Base-by-base conservation (phyloP, 2,888 invertebrate species). In the Hydropsyche betteni region DNA sequence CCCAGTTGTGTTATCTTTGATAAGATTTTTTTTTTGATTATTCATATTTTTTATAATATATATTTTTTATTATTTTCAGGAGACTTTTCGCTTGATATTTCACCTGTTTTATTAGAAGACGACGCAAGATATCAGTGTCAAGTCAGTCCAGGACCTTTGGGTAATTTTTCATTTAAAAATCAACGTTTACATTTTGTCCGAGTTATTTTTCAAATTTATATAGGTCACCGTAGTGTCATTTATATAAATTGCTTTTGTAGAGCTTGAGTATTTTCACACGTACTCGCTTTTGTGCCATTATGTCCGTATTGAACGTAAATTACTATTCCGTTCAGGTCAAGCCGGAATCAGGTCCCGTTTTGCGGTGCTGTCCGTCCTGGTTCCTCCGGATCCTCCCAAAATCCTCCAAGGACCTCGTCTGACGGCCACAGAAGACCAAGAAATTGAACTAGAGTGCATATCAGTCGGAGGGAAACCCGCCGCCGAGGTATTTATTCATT, bases 91-190 rank as follows among this genome's bases (percentile, higher is more conserved):
- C 86, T 98, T 84, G 94, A 96, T 85, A 96, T 98, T 81, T 91
- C 91, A 82, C 94, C 96, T 51, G 94, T 97, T 73, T 93, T 93
- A 82, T 85, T 98, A 82, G 96, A 97, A 82, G 98, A 98, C 83
- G 98, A 98, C 82, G 97, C 95, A 10, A 90, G 91, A 81, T 98
- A 96, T 85, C 95, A 97, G 87, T 98, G 98, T 84, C 97, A 98
- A 88, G 97, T 97, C 80, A 93, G 94, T 80, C 93, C 96, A 0
- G 94, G 94, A 0, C 88, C 91, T 2, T 88, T 86, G 83, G 91
- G 89, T 88, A 82, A 74, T 38, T 51, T 10, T 16, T 64, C 14
- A 33, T 16, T 52, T 52, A 51, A 33, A 52, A 16, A 70, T 12
- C 1, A 53, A 12, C 12, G 12, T 53, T 53, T 53, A 53, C 53